A percentile compares a stretch with the other conserved stretches of the same genome.
Evolutionary conservation across 2,113 vertebrate species (phyloP).

Genomic region (Ceyx margarethae): DNA sequence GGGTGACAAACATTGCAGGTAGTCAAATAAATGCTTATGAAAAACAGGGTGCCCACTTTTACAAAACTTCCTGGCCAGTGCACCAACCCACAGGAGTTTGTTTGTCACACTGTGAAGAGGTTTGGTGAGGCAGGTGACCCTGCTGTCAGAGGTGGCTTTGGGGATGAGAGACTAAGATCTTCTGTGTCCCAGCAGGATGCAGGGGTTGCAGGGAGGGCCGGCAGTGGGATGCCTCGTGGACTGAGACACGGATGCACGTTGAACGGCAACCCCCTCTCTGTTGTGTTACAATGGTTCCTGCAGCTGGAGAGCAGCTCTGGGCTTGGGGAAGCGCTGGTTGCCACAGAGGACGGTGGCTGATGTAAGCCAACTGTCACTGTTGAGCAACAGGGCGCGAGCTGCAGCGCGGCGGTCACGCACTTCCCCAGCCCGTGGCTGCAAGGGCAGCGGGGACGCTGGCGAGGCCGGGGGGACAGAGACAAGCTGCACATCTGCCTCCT

Average conservation of each 20-base stretch:
- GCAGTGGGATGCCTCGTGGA: neutral
- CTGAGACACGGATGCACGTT: neutral
- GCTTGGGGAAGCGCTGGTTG: conserved; percentile 27
- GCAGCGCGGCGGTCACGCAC: conserved; percentile 4
- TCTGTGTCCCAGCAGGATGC: neutral
- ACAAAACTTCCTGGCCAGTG: neutral
- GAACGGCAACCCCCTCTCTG: neutral
- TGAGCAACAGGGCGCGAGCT: conserved; percentile 27
- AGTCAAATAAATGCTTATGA: neutral
- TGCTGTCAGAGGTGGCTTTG: neutral
- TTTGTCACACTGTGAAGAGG: neutral
- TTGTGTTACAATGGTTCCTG: neutral
- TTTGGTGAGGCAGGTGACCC: neutral
- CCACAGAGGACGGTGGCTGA: conserved; percentile 57
- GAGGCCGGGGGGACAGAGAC: too few species aligned
- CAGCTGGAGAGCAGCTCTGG: neutral
- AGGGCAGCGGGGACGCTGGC: too few species aligned
- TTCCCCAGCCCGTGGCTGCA: conserved; percentile 14
- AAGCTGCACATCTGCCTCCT: neutral
- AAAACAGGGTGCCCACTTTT: neutral
- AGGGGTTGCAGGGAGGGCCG: neutral
- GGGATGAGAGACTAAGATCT: neutral
- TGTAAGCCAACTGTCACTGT: conserved; percentile 68
- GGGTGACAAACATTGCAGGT: neutral
- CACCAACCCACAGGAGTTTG: neutral